Base-by-base conservation (phyloP, 2,113 vertebrate species). In the Nothocercus nigrocapillus region DNA sequence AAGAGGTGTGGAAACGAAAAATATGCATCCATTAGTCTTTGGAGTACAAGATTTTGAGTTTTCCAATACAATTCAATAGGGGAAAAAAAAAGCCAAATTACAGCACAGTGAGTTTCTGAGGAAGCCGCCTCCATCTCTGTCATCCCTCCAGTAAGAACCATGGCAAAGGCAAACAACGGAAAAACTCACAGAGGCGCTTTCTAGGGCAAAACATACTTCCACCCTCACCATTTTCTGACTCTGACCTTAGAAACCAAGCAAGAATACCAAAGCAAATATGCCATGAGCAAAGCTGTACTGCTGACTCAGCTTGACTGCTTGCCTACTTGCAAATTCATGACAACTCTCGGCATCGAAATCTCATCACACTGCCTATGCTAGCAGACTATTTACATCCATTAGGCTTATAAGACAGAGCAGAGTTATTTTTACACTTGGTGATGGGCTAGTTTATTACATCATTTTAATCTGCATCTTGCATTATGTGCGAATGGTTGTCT, bases 311-410 rank as follows among this genome's bases (percentile, higher is more conserved):
- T 75, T 83, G 67, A 93, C 77, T 69, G 74, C 3, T 42, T 28
- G 70, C 8, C 18, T 72, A 36, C 49, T 86, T 81, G 83, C 42
- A 86, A 93, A 96, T 81, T 93, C 56, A 70, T 20, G 68, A 47
- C 38, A 89, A 61, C 5, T 75, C 47, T 64, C 27, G 32, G 83
- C 74, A 56, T 58, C 78, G 56, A 36, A 78, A n/a, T 42, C 76
- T 81, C 51, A 51, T 27, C 45, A 38, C 56, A 67, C 54, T 36
- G 51, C 28, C 66, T 61, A 0, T 51, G 61, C 51, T 70, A n/a
- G 34, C 17, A 89, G 56, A 61, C 61, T 83, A 36, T 34, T 72
- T 24, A 59, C 28, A 81, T 88, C 32, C 54, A 21, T 17, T 6
- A n/a, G 47, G 21, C 13, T 84, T 75, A 11, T 20, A 53, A 66